These are phyloP conservation scores for Nannoperca australis DNA, from an alignment of 2,797 vertebrate genomes.

Conservation along the genomic window DNA sequence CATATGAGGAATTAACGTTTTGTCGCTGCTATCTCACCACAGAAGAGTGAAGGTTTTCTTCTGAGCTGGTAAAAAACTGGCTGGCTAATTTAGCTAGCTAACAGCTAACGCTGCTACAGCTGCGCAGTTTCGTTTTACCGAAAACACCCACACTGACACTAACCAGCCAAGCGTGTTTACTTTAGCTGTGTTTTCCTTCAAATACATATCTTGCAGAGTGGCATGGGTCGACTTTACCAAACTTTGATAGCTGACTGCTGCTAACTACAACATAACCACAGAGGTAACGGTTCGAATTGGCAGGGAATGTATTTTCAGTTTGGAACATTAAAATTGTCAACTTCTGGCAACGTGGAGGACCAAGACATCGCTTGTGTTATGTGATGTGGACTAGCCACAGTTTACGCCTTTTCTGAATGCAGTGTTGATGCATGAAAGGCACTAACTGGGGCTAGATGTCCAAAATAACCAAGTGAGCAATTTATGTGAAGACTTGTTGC, in stretches of 20 bases:
- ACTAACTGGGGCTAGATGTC: background rate
- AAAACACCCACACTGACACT: slow-evolving; percentile 28
- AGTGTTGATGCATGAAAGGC: background rate
- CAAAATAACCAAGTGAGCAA: background rate
- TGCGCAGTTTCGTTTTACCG: slow-evolving; percentile 67
- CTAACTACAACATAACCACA: slow-evolving; percentile 48
- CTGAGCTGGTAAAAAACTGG: slow-evolving; percentile 67
- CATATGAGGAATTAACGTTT: slow-evolving; percentile 36
- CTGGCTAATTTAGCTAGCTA: slow-evolving; percentile 68
- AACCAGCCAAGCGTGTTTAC: background rate
- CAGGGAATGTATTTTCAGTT: background rate
- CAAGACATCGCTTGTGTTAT: background rate
- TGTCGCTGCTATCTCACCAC: slow-evolving; percentile 40
- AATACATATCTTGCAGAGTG: slow-evolving; percentile 25
- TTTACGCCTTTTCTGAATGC: background rate
- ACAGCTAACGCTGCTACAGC: slow-evolving; percentile 57
- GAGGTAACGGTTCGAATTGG: slow-evolving; percentile 45
- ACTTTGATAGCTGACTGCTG: slow-evolving; percentile 30
- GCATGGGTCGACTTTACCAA: slow-evolving; percentile 50
- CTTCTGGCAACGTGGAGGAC: slow-evolving; percentile 7
- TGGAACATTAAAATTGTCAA: background rate
- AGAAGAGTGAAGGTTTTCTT: slow-evolving; percentile 58
- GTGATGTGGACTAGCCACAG: background rate
- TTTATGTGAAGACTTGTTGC: background rate
- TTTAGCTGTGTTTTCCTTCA: slow-evolving; percentile 1